These are phyloP conservation scores for Daphoenositta chrysoptera DNA, from an alignment of 2,113 vertebrate species.

Conservation along the genomic window DNA sequence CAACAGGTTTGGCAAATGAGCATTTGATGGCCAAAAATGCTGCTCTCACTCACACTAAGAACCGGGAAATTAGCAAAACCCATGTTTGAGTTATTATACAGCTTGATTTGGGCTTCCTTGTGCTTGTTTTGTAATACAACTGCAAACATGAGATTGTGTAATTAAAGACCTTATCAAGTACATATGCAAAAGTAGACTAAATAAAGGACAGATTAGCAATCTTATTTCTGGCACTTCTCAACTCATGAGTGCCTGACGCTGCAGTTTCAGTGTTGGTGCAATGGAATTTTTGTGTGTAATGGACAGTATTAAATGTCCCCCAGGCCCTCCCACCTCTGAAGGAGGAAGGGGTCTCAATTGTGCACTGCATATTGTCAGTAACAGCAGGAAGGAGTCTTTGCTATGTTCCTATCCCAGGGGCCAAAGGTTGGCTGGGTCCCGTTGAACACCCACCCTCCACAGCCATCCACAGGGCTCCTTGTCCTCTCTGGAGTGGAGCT, in stretches of 20 bases:
- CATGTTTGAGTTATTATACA: background rate
- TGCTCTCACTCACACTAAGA: background rate
- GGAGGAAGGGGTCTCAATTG: background rate
- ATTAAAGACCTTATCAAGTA: background rate
- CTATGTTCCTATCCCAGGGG: background rate
- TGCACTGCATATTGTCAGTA: background rate
- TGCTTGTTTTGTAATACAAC: background rate
- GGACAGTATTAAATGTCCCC: background rate
- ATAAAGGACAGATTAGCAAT: background rate
- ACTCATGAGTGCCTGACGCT: background rate
- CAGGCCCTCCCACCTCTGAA: background rate
- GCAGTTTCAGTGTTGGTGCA: background rate
- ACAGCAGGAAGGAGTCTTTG: background rate
- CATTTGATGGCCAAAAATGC: background rate
- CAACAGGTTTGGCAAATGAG: background rate
- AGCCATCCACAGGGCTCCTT: background rate
- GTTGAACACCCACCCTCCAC: background rate
- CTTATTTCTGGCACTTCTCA: background rate
- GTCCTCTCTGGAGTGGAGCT: fast-evolving
- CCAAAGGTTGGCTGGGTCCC: background rate
- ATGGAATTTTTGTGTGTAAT: background rate
- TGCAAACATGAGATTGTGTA: background rate
- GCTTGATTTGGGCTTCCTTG: background rate
- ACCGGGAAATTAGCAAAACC: background rate
- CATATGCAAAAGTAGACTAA: background rate